These are phyloP conservation scores for Pipistrellus kuhlii DNA, from an alignment of 2,797 vertebrate species.

Conservation along the genomic window DNA sequence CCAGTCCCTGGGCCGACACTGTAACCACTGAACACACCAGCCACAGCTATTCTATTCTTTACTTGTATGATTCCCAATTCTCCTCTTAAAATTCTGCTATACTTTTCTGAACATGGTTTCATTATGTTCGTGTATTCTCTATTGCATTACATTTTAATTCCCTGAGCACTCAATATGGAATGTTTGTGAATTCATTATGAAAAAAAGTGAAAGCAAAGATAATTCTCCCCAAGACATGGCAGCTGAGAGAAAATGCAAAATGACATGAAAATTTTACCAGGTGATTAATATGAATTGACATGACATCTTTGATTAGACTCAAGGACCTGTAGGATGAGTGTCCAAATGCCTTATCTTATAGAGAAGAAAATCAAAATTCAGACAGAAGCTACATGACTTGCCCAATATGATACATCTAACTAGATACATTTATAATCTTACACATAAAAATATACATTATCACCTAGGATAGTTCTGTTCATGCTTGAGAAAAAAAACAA, in stretches of 20 bases:
- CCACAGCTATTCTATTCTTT: not conserved
- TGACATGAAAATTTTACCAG: conserved; percentile 15
- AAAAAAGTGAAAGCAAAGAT: conserved; percentile 60
- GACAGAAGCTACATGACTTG: not conserved
- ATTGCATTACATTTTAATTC: conserved; percentile 54
- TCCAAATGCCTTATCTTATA: conserved; percentile 9
- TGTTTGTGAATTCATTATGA: not conserved
- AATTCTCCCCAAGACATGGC: not conserved
- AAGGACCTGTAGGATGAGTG: not conserved
- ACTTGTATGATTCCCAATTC: not conserved
- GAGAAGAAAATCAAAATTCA: conserved; percentile 43
- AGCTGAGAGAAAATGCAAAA: conserved; percentile 26
- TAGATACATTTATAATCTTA: not conserved
- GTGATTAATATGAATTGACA: not conserved
- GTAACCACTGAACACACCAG: no score
- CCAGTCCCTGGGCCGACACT: no score
- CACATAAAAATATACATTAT: not conserved
- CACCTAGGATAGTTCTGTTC: conserved; percentile 4
- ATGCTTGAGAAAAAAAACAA: not conserved
- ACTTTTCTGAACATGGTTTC: not conserved
- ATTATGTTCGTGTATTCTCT: conserved; percentile 53
- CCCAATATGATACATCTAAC: not conserved
- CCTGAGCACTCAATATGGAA: not conserved
- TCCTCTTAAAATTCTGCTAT: not conserved
- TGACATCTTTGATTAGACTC: not conserved